Evolutionary conservation across 2,888 invertebrate species (phyloP).

Genomic region (Trachelus troglodyta): DNA sequence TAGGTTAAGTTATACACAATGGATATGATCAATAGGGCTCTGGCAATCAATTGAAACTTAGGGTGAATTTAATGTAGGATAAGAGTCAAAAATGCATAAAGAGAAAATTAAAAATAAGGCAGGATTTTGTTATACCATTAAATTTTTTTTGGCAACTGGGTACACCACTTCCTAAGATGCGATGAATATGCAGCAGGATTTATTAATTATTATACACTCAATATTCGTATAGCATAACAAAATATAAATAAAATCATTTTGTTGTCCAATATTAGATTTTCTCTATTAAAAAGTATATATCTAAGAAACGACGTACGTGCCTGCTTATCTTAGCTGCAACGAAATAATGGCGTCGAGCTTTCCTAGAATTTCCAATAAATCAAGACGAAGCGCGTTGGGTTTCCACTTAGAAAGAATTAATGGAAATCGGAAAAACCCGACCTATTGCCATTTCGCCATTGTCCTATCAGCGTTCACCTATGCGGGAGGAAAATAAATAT

Average conservation of each 20-base stretch:
- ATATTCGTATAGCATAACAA: conserved; percentile 16
- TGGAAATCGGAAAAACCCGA: neutral
- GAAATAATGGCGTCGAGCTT: neutral
- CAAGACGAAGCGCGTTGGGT: neutral
- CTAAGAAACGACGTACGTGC: neutral
- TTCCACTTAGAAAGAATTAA: neutral
- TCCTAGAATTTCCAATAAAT: neutral
- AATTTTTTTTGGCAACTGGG: conserved; percentile 11
- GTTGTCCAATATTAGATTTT: conserved; percentile 1
- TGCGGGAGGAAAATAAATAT: neutral
- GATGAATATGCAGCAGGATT: conserved; percentile 22
- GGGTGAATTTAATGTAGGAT: neutral
- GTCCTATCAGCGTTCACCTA: neutral
- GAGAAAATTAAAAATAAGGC: neutral
- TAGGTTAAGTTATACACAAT: neutral
- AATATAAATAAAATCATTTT: conserved; percentile 18
- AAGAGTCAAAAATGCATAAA: neutral
- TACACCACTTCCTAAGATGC: conserved; percentile 3
- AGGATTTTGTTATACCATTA: neutral
- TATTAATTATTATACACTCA: conserved; percentile 16
- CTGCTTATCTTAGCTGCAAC: neutral
- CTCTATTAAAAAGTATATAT: neutral
- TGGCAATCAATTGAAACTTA: neutral
- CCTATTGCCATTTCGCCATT: neutral
- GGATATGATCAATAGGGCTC: neutral